Conservation (phyloP, 2,888 invertebrate genomes). For the Papilio elwesi region DNA sequence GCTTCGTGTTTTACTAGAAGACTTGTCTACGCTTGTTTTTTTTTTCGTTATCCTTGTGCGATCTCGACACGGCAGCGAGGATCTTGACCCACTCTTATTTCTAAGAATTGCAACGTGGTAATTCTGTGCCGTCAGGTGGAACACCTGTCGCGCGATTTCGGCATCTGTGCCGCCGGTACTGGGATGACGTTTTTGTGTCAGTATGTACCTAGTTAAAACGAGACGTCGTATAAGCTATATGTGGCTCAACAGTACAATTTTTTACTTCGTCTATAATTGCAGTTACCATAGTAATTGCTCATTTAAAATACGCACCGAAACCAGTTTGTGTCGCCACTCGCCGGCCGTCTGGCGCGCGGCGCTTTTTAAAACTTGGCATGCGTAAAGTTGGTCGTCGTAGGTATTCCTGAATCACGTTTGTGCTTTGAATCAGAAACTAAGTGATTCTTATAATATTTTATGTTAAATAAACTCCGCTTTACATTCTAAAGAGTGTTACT, state of each 20-base stretch:
- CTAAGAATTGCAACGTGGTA: slow-evolving; percentile 23
- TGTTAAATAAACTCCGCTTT: slow-evolving; percentile 15
- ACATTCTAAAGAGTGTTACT: slow-evolving; percentile 18
- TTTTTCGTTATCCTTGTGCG: slow-evolving; percentile 27
- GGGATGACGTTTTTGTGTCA: slow-evolving; percentile 7
- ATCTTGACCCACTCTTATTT: slow-evolving; percentile 37
- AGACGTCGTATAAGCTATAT: slow-evolving; percentile 9
- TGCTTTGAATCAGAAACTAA: slow-evolving; percentile 33
- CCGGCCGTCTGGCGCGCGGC: slow-evolving; percentile 3
- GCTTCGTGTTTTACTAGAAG: slow-evolving; percentile 19
- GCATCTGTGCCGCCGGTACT: slow-evolving; percentile 27
- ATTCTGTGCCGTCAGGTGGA: not conserved
- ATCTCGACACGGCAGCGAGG: slow-evolving; percentile 10
- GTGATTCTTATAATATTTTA: slow-evolving; percentile 22
- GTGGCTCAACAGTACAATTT: not conserved
- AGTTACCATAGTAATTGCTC: slow-evolving; percentile 77
- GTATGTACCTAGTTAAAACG: not conserved
- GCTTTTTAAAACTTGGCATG: slow-evolving; percentile 22
- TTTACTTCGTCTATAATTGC: slow-evolving; percentile 13
- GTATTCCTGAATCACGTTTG: slow-evolving; percentile 31
- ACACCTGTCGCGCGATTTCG: slow-evolving; percentile 35
- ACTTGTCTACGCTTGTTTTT: slow-evolving; percentile 32
- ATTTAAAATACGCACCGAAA: slow-evolving; percentile 63
- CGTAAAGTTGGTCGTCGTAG: slow-evolving; percentile 20
- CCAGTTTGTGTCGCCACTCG: slow-evolving; percentile 53